These are phyloP conservation scores for Marmota monax DNA, from an alignment of 2,113 vertebrate species.

Conservation along the genomic window DNA sequence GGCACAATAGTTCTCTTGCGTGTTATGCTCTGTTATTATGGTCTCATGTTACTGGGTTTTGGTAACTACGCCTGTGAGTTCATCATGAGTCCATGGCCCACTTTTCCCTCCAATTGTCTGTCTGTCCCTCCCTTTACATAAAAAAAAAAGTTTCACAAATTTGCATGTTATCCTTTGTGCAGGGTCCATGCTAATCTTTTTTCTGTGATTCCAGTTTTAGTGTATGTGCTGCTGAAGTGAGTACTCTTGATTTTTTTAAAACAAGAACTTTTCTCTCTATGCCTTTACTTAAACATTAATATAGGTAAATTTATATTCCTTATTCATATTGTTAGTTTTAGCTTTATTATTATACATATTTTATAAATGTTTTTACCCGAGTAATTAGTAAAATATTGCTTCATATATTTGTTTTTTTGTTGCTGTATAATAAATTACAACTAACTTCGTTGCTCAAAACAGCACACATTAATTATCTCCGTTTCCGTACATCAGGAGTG, in stretches of 20 bases:
- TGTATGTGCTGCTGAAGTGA: neutral
- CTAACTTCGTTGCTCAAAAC: neutral
- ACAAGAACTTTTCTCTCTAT: neutral
- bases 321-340: conserved; percentile 52
- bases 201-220: neutral
- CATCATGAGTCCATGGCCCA: neutral
- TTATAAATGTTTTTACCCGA: conserved; percentile 41
- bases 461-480: conserved; percentile 1
- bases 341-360: conserved; percentile 34
- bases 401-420: conserved; percentile 33
- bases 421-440: conserved; percentile 20
- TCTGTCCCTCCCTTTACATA: neutral
- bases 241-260: neutral
- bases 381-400: conserved; percentile 52
- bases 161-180: neutral
- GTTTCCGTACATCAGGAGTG: neutral
- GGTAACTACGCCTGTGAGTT: neutral
- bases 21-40: neutral
- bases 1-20: conserved; percentile 6
- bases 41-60: conserved; percentile 42
- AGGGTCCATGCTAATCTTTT: neutral
- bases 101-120: neutral
- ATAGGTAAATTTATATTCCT: conserved; percentile 54
- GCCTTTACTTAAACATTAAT: conserved; percentile 46
- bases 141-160: neutral